phyloP scores from a whole-genome alignment of 2,797 vertebrate species.

The Ciconia nigra region DNA sequence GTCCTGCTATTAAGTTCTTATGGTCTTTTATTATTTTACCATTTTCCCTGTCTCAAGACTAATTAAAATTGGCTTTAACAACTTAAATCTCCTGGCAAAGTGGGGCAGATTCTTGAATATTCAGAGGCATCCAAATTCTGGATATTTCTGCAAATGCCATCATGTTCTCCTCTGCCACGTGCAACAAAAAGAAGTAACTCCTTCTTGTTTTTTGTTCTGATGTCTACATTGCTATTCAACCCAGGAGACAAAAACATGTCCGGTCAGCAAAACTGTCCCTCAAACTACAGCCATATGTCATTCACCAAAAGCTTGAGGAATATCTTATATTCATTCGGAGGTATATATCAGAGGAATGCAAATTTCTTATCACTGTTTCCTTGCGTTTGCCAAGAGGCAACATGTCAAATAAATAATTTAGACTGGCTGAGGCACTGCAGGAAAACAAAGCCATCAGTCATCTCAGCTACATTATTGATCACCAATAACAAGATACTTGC shows the following conservation, averaged over 20 bases:
- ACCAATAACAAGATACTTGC: slow-evolving; percentile 80
- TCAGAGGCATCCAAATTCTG: background rate
- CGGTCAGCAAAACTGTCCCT: background rate
- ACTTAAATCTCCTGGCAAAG: background rate
- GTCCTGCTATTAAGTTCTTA: background rate
- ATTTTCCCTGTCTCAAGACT: background rate
- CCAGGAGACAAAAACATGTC: background rate
- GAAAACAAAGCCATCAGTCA: slow-evolving; percentile 82
- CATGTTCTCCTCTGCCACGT: background rate
- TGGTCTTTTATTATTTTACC: background rate
- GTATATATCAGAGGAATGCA: slow-evolving; percentile 39
- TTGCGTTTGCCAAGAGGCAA: slow-evolving; percentile 69
- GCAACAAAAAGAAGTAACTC: background rate
- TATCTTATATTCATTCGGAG: background rate
- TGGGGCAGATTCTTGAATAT: background rate
- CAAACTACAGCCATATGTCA: background rate
- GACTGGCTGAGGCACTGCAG: slow-evolving; percentile 55
- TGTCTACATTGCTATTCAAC: background rate
- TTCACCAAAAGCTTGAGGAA: slow-evolving; percentile 14
- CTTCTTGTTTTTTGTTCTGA: background rate
- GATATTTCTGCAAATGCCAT: background rate
- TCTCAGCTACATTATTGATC: slow-evolving; percentile 81
- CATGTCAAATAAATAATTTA: slow-evolving; percentile 79
- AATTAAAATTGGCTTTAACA: background rate
- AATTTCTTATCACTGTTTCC: slow-evolving; percentile 59